These are phyloP conservation scores for Pocota personata DNA, from an alignment of 2,888 invertebrate species.

Conservation along the genomic window DNA sequence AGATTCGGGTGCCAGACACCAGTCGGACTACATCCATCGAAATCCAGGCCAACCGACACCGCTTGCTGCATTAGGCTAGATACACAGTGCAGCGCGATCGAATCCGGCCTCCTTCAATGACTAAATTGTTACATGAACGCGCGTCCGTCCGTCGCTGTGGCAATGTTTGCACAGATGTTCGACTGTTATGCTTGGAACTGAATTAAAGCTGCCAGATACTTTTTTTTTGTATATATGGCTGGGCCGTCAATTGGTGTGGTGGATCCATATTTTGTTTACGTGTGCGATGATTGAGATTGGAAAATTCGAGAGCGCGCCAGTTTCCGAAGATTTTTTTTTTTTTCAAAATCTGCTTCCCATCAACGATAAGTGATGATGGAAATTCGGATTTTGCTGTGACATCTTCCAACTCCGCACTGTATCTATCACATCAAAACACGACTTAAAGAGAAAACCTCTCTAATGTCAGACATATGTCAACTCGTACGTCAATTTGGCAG, in stretches of 20 bases:
- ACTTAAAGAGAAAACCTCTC: constrained; percentile 35
- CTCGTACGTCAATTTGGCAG: constrained; percentile 68
- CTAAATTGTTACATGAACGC: constrained; percentile 32
- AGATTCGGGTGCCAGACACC: constrained; percentile 71
- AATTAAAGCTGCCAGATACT: constrained; percentile 49
- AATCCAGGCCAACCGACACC: constrained; percentile 63
- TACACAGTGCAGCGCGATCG: neutral
- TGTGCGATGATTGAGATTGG: constrained; percentile 9
- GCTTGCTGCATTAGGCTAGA: constrained; percentile 31
- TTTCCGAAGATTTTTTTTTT: neutral
- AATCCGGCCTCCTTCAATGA: constrained; percentile 19
- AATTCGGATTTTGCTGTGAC: constrained; percentile 3
- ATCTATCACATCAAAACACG: neutral
- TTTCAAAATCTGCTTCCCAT: neutral
- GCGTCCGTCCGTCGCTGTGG: constrained; percentile 39
- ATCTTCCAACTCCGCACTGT: neutral
- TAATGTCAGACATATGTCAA: constrained; percentile 64
- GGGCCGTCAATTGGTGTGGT: constrained; percentile 15
- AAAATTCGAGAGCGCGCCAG: constrained; percentile 12
- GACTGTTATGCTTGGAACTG: constrained; percentile 66
- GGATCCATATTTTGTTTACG: constrained; percentile 48
- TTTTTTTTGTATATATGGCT: constrained; percentile 24
- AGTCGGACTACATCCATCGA: constrained; percentile 57
- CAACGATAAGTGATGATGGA: neutral
- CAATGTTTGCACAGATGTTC: constrained; percentile 71